Conservation (phyloP, 2,888 invertebrate genomes). For the Nemurella pictetii region DNA sequence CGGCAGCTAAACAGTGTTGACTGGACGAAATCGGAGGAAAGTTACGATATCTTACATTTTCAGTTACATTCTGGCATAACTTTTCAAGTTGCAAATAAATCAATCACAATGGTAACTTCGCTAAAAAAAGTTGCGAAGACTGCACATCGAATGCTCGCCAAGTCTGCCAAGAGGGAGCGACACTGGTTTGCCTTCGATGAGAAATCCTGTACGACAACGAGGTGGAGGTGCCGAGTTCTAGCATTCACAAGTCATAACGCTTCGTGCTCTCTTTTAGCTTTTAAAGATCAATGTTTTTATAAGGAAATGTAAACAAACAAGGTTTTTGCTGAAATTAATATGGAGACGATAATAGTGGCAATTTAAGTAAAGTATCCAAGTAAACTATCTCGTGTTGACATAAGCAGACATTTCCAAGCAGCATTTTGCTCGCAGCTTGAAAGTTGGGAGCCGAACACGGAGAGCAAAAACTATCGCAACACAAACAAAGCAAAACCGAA, state of each 20-base stretch:
- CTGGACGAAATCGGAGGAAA: too few relatives aligned
- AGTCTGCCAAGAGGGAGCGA: too few relatives aligned
- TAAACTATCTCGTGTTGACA: neutral
- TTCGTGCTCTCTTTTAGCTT: neutral
- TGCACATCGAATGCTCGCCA: too few relatives aligned
- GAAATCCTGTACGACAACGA: too few relatives aligned
- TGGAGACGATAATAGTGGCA: neutral
- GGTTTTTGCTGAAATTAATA: neutral
- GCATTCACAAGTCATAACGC: neutral
- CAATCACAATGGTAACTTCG: too few relatives aligned
- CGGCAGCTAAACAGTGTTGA: too few relatives aligned
- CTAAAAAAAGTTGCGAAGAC: too few relatives aligned
- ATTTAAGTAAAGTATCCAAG: neutral
- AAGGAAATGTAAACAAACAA: neutral
- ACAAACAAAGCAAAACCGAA: slow-evolving; percentile 18
- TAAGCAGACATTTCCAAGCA: slow-evolving; percentile 1
- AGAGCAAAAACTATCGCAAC: slow-evolving; percentile 7
- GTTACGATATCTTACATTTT: too few relatives aligned
- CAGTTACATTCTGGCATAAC: too few relatives aligned
- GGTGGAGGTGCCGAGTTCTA: neutral
- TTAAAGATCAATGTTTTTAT: neutral
- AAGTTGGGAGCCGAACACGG: neutral
- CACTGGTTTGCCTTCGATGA: too few relatives aligned
- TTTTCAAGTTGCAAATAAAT: too few relatives aligned
- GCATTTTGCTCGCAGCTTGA: neutral